Evolutionary conservation across 2,888 invertebrate species (phyloP).

Genomic region (Rapana venosa): DNA sequence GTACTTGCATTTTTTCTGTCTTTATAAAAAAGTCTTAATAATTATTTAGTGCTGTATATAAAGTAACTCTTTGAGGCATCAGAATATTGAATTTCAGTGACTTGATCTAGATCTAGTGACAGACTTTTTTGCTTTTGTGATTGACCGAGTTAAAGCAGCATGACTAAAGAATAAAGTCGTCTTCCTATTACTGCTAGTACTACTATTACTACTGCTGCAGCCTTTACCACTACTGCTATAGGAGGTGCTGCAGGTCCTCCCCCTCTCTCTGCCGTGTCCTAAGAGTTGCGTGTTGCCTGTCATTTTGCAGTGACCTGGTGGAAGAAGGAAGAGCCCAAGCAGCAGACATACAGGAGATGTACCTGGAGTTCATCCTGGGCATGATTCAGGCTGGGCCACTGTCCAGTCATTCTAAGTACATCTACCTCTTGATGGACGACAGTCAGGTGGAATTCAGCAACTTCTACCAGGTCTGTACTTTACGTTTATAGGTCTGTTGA

Average conservation of each 20-base stretch:
- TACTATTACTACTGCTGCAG: too few species aligned
- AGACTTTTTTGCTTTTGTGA: not conserved
- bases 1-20: not conserved
- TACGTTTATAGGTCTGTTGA: not conserved
- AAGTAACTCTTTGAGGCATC: not conserved
- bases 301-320: slow-evolving; percentile 23
- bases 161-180: too few species aligned
- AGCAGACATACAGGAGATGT: slow-evolving; percentile 28
- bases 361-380: slow-evolving; percentile 32
- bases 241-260: not conserved
- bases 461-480: slow-evolving; percentile 40
- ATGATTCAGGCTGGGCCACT: slow-evolving; percentile 34
- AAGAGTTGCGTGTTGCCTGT: not conserved
- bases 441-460: not conserved
- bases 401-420: slow-evolving; percentile 40
- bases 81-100: not conserved
- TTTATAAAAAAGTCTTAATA: too few species aligned
- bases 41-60: not conserved
- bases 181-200: too few species aligned
- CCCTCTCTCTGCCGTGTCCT: not conserved
- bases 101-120: not conserved
- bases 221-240: not conserved
- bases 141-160: too few species aligned
- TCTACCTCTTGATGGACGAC: not conserved
- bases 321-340: not conserved